Conservation (phyloP, 2,888 invertebrate species). For the Myopa tessellatipennis region DNA sequence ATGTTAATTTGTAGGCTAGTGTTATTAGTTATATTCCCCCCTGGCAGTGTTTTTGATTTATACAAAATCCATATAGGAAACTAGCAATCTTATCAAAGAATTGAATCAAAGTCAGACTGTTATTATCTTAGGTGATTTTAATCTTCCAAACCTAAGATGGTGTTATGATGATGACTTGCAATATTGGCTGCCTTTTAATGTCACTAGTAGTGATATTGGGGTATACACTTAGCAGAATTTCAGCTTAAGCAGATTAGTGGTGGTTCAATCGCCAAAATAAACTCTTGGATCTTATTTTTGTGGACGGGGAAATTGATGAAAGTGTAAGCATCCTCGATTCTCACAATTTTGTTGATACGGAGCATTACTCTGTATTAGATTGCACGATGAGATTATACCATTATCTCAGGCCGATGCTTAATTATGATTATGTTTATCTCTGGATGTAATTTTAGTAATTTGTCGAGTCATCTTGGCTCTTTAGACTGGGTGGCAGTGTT, state of each 20-base stretch:
- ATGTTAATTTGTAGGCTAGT: too few relatives aligned
- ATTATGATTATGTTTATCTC: background rate
- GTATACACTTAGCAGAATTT: background rate
- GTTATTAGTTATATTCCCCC: too few relatives aligned
- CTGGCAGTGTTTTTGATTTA: too few relatives aligned
- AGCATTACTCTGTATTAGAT: too few relatives aligned
- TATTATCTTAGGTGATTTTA: too few relatives aligned
- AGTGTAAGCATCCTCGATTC: too few relatives aligned
- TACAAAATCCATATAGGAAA: too few relatives aligned
- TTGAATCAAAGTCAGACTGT: too few relatives aligned
- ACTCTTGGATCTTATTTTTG: background rate
- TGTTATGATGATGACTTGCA: background rate
- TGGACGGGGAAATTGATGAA: too few relatives aligned
- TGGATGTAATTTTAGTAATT: background rate
- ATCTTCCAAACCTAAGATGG: conserved; percentile 7
- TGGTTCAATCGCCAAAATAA: background rate
- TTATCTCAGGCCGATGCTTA: background rate
- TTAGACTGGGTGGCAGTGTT: background rate
- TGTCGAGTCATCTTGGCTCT: background rate
- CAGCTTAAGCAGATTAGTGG: background rate
- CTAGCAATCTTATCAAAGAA: too few relatives aligned
- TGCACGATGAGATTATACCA: too few relatives aligned
- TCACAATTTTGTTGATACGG: too few relatives aligned
- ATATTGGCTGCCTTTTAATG: background rate
- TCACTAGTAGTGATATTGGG: background rate